Percentiles rank a stretch among this genome's conserved stretches.
Conservation (phyloP, 2,797 vertebrate genomes). For the Thunnus albacares region DNA sequence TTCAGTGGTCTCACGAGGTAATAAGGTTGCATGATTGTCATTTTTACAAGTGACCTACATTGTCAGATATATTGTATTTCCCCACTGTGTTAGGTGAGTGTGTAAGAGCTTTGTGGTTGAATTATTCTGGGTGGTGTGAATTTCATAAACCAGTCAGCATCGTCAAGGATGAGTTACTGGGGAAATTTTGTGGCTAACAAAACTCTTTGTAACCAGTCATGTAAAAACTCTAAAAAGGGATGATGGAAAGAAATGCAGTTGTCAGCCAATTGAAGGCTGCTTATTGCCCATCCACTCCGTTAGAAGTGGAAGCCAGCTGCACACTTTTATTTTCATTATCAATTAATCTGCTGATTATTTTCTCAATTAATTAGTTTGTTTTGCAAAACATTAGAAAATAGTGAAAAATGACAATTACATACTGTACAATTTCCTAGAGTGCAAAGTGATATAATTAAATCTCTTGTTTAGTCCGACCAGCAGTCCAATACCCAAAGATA, state of each 20-base stretch:
- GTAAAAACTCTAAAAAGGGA: slow-evolving; percentile 4
- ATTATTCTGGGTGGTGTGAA: background rate
- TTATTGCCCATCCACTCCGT: background rate
- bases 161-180: background rate
- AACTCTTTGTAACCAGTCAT: background rate
- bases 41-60: background rate
- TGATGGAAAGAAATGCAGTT: slow-evolving; percentile 16
- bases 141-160: background rate
- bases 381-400: no score
- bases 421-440: no score
- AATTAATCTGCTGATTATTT: no score
- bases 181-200: background rate
- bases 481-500: no score
- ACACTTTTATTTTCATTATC: no score
- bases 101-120: background rate
- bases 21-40: background rate
- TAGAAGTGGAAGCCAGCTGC: no score
- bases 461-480: no score
- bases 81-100: background rate
- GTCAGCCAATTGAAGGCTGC: slow-evolving; percentile 7
- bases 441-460: no score
- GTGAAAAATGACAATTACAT: no score
- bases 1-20: slow-evolving; percentile 17
- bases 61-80: background rate
- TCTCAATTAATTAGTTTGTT: no score